Conservation (phyloP, 2,888 invertebrate genomes). For the Orchestes rusci region DNA sequence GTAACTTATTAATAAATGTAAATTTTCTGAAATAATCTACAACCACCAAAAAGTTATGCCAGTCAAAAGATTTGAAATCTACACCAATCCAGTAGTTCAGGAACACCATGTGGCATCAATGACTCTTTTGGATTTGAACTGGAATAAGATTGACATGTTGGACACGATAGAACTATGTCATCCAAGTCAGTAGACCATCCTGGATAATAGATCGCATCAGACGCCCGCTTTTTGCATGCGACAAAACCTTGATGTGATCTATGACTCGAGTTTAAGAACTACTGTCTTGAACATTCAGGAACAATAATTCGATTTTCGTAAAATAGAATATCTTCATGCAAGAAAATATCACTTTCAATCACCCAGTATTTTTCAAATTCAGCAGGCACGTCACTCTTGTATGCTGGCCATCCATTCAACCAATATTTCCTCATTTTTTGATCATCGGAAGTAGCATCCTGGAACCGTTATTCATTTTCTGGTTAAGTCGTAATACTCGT, state of each 20-base stretch:
- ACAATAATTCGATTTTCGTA: constrained; percentile 14
- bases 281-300: too few species aligned
- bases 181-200: too few species aligned
- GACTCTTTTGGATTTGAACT: too few species aligned
- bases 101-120: too few species aligned
- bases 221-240: too few species aligned
- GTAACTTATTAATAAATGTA: too few species aligned
- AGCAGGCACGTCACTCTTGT: constrained; percentile 7
- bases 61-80: constrained; percentile 17
- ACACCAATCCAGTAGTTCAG: constrained; percentile 22
- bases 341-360: constrained; percentile 11
- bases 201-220: too few species aligned
- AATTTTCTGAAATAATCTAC: too few species aligned
- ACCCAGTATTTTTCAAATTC: constrained; percentile 9
- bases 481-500: neutral
- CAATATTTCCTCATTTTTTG: constrained; percentile 13
- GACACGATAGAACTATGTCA: too few species aligned
- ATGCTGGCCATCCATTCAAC: constrained; percentile 14
- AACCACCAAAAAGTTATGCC: constrained; percentile 26
- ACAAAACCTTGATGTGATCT: too few species aligned
- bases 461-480: constrained; percentile 1
- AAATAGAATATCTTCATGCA: constrained; percentile 2
- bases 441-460: neutral
- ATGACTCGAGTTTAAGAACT: too few species aligned
- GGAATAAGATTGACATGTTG: too few species aligned